phyloP scores from a whole-genome alignment of 1,140 invertebrate genomes.

The Acromyrmex heyeri region DNA sequence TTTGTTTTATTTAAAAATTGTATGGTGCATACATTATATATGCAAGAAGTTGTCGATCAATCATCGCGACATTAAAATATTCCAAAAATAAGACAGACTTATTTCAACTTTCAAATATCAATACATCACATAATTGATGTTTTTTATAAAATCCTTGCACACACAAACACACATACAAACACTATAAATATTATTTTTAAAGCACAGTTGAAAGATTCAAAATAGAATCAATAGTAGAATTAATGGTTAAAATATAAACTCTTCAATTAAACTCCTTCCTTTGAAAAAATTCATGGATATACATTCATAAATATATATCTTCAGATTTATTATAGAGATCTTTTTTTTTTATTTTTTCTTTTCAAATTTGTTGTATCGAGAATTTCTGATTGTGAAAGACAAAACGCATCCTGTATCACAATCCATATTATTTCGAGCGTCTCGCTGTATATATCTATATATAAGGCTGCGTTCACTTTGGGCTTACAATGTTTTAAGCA shows the following conservation, averaged over 20 bases:
- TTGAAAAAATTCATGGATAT: neutral
- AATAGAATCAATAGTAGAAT: neutral
- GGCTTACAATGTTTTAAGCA: too few species aligned
- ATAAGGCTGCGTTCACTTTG: too few species aligned
- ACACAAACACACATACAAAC: too few species aligned
- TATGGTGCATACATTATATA: neutral
- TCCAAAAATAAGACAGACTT: neutral
- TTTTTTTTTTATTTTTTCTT: neutral
- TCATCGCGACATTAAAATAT: neutral
- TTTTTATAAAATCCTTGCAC: neutral
- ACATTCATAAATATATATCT: neutral
- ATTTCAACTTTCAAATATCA: neutral
- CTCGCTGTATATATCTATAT: neutral
- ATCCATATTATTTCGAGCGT: slow-evolving; percentile 28
- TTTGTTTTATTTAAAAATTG: neutral
- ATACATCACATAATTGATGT: neutral
- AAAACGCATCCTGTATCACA: neutral
- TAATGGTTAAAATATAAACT: neutral
- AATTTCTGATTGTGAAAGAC: neutral
- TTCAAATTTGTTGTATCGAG: neutral
- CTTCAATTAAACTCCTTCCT: neutral
- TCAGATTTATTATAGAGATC: neutral
- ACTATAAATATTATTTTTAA: neutral
- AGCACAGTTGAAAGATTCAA: neutral
- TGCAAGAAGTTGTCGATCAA: neutral